Conservation (phyloP, 2,113 vertebrate species). For the Scartelaos histophorus region DNA sequence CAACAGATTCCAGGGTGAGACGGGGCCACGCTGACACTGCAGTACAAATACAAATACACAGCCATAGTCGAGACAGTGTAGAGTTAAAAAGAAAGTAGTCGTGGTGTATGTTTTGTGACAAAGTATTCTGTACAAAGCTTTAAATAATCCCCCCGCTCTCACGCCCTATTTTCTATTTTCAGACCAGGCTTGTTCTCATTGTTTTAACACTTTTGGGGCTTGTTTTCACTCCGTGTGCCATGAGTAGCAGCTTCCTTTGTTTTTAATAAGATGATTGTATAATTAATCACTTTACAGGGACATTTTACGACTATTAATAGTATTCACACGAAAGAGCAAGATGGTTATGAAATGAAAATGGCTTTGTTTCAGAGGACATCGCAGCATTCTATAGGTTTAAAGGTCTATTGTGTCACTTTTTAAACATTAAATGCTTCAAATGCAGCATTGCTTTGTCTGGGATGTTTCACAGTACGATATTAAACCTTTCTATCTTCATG, state of each 20-base stretch:
- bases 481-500: too few species aligned
- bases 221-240: slow-evolving; percentile 2
- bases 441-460: too few species aligned
- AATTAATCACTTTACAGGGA: slow-evolving; percentile 8
- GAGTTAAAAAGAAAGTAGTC: not conserved
- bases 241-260: slow-evolving; percentile 14
- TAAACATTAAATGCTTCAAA: too few species aligned
- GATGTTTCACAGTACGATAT: too few species aligned
- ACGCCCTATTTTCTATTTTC: slow-evolving; percentile 10
- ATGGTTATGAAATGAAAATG: not conserved
- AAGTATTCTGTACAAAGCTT: slow-evolving; percentile 6
- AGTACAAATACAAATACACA: not conserved
- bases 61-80: not conserved
- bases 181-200: not conserved
- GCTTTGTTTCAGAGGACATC: too few species aligned
- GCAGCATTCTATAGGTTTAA: too few species aligned
- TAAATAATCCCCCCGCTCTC: slow-evolving; percentile 1
- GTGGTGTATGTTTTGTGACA: not conserved
- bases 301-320: slow-evolving; percentile 7
- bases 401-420: too few species aligned
- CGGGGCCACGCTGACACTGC: not conserved
- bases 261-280: slow-evolving; percentile 14
- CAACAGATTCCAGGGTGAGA: slow-evolving; percentile 3
- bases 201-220: not conserved
- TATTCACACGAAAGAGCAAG: not conserved